phyloP scores from a whole-genome alignment of 2,113 vertebrate genomes.

The Amphiprion ocellaris region DNA sequence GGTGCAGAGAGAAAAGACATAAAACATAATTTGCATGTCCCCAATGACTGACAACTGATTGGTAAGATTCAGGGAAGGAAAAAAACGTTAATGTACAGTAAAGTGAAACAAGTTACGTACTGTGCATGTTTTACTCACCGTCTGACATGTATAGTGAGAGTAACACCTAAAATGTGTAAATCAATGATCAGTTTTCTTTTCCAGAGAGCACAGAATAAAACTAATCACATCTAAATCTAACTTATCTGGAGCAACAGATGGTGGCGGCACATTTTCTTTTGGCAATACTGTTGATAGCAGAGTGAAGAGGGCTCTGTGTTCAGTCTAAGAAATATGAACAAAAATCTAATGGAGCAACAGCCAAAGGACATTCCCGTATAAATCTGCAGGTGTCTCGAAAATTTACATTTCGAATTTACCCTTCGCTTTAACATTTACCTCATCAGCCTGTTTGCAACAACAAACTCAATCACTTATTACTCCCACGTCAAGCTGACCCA shows the following conservation, averaged over 20 bases:
- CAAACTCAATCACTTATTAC: slow-evolving; percentile 27
- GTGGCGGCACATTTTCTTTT: slow-evolving; percentile 39
- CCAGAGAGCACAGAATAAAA: slow-evolving; percentile 12
- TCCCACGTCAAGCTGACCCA: slow-evolving; percentile 46
- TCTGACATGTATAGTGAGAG: neutral
- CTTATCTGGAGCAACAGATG: slow-evolving; percentile 55
- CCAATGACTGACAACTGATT: no score
- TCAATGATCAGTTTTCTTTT: neutral
- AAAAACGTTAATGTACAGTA: neutral
- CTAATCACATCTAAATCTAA: slow-evolving; percentile 19
- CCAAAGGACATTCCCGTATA: neutral
- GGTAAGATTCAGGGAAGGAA: neutral
- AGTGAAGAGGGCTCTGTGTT: slow-evolving; percentile 13
- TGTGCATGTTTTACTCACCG: no score
- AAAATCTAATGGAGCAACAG: slow-evolving; percentile 11
- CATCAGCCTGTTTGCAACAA: slow-evolving; percentile 22
- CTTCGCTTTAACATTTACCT: slow-evolving; percentile 19
- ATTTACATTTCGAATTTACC: neutral
- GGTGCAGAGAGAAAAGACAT: neutral
- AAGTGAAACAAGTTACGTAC: neutral
- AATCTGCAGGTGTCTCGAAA: slow-evolving; percentile 11
- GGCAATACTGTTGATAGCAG: slow-evolving; percentile 19
- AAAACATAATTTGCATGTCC: no score
- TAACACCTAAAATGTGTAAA: neutral
- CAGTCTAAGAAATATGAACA: slow-evolving; percentile 20